These are phyloP conservation scores for Mythimna loreyi DNA, from an alignment of 2,888 invertebrate species.

Conservation along the genomic window DNA sequence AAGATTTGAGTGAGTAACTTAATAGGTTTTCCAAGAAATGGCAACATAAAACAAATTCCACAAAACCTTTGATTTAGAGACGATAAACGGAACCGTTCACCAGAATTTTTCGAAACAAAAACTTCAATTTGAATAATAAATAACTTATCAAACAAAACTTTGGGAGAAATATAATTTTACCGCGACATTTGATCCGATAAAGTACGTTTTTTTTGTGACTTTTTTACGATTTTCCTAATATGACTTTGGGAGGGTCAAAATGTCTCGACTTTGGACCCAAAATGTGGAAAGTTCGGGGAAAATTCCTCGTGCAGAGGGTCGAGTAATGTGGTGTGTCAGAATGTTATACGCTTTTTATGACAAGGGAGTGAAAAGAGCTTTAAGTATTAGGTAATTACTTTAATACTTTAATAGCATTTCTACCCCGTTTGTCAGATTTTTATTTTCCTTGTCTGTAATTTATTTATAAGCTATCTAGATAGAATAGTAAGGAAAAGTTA, in stretches of 20 bases:
- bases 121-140: conserved; percentile 57
- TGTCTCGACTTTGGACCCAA: conserved; percentile 32
- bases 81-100: conserved; percentile 9
- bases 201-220: conserved; percentile 27
- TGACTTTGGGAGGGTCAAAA: conserved; percentile 53
- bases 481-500: neutral
- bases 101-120: conserved; percentile 35
- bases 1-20: neutral
- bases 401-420: neutral
- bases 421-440: neutral
- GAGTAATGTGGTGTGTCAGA: conserved; percentile 26
- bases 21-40: conserved; percentile 9
- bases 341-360: conserved; percentile 8
- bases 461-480: neutral
- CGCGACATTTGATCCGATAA: conserved; percentile 50
- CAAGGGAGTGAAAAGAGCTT: neutral
- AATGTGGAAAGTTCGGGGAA: conserved; percentile 56
- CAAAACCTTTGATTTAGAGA: conserved; percentile 22
- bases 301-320: conserved; percentile 28
- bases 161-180: conserved; percentile 47
- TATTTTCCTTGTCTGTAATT: neutral
- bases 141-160: conserved; percentile 51
- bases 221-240: conserved; percentile 59
- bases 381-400: conserved; percentile 11
- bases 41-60: conserved; percentile 6